Percentiles rank a stretch among this genome's conserved stretches.
These are phyloP conservation scores for Quadriops clusia DNA, from an alignment of 2,888 invertebrate genomes.

Conservation along the genomic window DNA sequence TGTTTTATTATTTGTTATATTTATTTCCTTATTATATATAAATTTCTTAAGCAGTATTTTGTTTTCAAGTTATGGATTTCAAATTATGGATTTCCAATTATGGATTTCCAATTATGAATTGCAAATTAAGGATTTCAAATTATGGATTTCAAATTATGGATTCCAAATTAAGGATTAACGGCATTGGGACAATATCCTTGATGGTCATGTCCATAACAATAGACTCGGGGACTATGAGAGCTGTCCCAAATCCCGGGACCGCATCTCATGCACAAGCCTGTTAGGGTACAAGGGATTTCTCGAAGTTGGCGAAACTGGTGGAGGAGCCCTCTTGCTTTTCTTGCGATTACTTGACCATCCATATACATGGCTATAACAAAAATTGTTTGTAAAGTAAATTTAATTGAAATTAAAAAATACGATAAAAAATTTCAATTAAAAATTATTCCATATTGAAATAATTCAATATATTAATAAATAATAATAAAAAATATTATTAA, in stretches of 20 bases:
- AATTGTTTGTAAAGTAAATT: too few species aligned
- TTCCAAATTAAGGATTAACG: slow-evolving; percentile 15
- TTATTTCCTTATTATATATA: too few species aligned
- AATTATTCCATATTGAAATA: too few species aligned
- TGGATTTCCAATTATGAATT: too few species aligned
- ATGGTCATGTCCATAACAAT: slow-evolving; percentile 64
- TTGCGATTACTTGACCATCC: slow-evolving; percentile 81
- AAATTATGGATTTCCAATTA: too few species aligned
- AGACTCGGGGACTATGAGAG: slow-evolving; percentile 75
- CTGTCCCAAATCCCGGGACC: slow-evolving; percentile 94
- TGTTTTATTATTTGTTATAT: too few species aligned
- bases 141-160: slow-evolving; percentile 17
- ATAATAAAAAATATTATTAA: too few species aligned
- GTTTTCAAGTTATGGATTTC: too few species aligned
- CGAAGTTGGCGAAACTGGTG: slow-evolving; percentile 82
- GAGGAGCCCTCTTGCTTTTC: slow-evolving; percentile 83
- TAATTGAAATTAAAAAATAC: too few species aligned
- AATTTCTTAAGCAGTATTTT: too few species aligned
- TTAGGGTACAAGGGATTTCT: slow-evolving; percentile 79
- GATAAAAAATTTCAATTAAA: too few species aligned
- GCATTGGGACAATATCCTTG: slow-evolving; percentile 35
- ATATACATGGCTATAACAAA: slow-evolving; percentile 76
- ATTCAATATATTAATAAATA: too few species aligned
- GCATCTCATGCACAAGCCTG: slow-evolving; percentile 76
- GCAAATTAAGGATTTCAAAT: not conserved